Base-by-base conservation (phyloP, 2,888 invertebrate species). In the Rhyacophila evoluta region DNA sequence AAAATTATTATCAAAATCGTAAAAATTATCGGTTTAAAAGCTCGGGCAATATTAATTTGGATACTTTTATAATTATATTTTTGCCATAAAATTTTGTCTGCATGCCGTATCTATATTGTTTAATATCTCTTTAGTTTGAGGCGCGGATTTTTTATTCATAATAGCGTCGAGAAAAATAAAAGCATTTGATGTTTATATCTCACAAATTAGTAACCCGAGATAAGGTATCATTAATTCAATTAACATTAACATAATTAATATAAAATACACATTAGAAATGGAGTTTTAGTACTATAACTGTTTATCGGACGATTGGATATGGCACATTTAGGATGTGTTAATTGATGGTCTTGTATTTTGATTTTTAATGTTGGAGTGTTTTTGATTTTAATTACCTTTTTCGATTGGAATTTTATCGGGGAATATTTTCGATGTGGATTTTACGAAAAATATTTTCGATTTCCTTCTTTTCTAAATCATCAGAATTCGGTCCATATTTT, bases 211-310 rank as follows among this genome's bases (percentile, higher is more conserved):
- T 55, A n/a, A 55, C 15, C 19, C 55, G 19, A 55, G 55, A 55
- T 55, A 55, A 55, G 55, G 55, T 55, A 55, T 55, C 55, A 55
- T 55, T 55, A 55, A 55, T 55, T 55, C 55, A 55, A 55, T 55
- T 55, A 55, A 55, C 55, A 55, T 55, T 55, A 55, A 55, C 55
- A 55, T 55, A 55, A 55, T 55, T 55, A 55, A 55, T 55, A 55
- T 55, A 19, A 55, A 55, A 55, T 19, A 55, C 55, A 55, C 55
- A 55, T 55, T 19, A 55, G 55, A 55, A 55, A 55, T 10, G 55
- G 55, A 55, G 55, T 55, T 55, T 55, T 55, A 55, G 55, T 55
- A 55, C 19, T 55, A 25, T 55, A 55, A 55, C 55, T 55, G 55
- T 55, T 55, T 19, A 55, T 55, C 19, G 19, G 55, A 8, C 25